Evolutionary conservation across 2,797 vertebrate species (phyloP), one percentile per base, ranked within the genome.

Genomic region (Phataginus tricuspis): DNA sequence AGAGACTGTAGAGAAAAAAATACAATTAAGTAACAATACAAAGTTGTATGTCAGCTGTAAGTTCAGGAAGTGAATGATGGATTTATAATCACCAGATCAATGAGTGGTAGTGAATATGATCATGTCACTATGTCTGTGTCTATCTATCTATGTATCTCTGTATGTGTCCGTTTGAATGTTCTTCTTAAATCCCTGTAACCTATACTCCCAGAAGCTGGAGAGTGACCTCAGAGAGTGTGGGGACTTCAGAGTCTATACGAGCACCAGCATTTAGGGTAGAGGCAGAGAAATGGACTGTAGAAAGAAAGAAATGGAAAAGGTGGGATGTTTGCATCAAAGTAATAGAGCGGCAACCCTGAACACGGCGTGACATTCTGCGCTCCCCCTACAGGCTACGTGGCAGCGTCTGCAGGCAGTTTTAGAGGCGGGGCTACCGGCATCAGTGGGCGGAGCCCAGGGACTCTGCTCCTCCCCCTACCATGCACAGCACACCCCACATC

Each of bases 231-330:
- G 49, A 64, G 16, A 69, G 9, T 13, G 10, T 29, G 45, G 23
- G 12, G 18, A 7, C 7, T 51, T 23, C 34, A 39, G 64, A 21
- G 27, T 55, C 34, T 55, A 7, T 14, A 29, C 49, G 34, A 42
- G 12, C 34, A 39, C 31, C 66, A 14, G 0, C 7, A 5, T 57
- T 55, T 19, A 29, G 2, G 34, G 34, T 5, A 42, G 11, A 19
- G 25, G 18, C 16, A 29, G 0, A 39, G 4, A 27, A 4, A 49
- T 6, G 37, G 13, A 45, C 2, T 10, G 15, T 1, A 0, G 12
- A 37, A 31, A 1, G 15, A 45, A 77, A n/a, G 14, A 64, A 5
- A 9, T 31, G 9, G 14, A 49, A 14, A 14, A 34, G 19, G 39
- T 4, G 27, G 31, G 42, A 21, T 6, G n/a, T 3, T 45, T 15